A percentile compares a stretch with the other conserved stretches of the same genome.
phyloP scores from a whole-genome alignment of 2,113 vertebrate species.

The Hyperoodon ampullatus region DNA sequence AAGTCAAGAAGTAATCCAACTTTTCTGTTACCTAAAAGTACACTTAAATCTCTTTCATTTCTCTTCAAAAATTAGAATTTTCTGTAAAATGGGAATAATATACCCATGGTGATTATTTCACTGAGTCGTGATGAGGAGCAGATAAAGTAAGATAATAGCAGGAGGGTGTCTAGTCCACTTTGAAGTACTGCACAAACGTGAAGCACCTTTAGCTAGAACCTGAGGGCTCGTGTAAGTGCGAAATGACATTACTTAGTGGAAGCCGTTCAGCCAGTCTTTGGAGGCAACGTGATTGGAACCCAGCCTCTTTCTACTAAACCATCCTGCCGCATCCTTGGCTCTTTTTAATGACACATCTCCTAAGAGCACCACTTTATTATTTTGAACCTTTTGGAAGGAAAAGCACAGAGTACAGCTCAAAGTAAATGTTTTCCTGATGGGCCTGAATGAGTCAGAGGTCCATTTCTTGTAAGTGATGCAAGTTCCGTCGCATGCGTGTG shows the following conservation, averaged over 20 bases:
- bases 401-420: background rate
- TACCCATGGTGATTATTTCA: background rate
- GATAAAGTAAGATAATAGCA: background rate
- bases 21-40: background rate
- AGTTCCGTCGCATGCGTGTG: fast-evolving
- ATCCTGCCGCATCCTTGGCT: background rate
- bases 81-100: background rate
- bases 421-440: slow-evolving; percentile 26
- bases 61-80: background rate
- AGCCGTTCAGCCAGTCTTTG: background rate
- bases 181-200: fast-evolving
- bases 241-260: background rate
- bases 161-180: background rate
- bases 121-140: background rate
- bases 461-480: fast-evolving
- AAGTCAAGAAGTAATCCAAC: background rate
- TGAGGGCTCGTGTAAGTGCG: too few species aligned
- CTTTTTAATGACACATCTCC: background rate
- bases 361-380: background rate
- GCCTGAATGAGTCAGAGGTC: background rate
- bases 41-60: background rate
- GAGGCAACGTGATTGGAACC: background rate
- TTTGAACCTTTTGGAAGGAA: background rate
- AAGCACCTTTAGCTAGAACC: background rate
- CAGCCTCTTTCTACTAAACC: background rate